Base-by-base conservation (phyloP, 2,797 vertebrate species). In the Cichlasoma orientale region DNA sequence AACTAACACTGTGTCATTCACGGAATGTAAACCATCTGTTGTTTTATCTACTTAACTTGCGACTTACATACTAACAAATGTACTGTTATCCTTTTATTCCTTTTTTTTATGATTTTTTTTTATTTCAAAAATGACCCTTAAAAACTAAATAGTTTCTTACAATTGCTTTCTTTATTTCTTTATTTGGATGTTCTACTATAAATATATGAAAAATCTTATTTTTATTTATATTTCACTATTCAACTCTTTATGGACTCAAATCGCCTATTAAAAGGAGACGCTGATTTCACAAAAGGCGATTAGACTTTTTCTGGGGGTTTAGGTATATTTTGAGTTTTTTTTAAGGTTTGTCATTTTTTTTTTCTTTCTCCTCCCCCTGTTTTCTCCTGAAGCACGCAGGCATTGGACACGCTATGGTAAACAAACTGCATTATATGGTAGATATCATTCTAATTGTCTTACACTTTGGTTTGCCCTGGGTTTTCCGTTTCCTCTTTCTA, bases 371-470 rank as follows among this genome's bases (percentile, higher is more conserved):
- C 94, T 92, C 88, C 91, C 95, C 94, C 93, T 96, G 94, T 95
- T 95, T 94, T 94, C 92, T 95, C 94, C 88, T 95, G 93, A 96
- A 98, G 97, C 97, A 98, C 97, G 97, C 97, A 97, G 97, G 97
- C 96, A 98, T 98, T 96, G 97, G 97, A 98, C 97, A 98, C 97
- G 97, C 97, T 98, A 98, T 98, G 97, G 97, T 98, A 98, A 98
- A 98, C 97, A 98, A 98, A 98, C 97, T 98, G 96, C 97, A 98
- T 97, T 98, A 98, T 97, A 97, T 98, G 97, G 97, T 98, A 98
- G 97, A 97, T 98, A 98, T 98, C 97, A 98, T 97, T 98, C 97
- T 97, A 97, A 97, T 97, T 97, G 97, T 98, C 96, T 95, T 95
- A 94, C 96, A 95, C 95, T 97, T 98, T 97, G 96, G 97, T 97